Evolutionary conservation across 1,140 invertebrate genomes (phyloP).

Genomic region (Aradophagus sp.): DNA sequence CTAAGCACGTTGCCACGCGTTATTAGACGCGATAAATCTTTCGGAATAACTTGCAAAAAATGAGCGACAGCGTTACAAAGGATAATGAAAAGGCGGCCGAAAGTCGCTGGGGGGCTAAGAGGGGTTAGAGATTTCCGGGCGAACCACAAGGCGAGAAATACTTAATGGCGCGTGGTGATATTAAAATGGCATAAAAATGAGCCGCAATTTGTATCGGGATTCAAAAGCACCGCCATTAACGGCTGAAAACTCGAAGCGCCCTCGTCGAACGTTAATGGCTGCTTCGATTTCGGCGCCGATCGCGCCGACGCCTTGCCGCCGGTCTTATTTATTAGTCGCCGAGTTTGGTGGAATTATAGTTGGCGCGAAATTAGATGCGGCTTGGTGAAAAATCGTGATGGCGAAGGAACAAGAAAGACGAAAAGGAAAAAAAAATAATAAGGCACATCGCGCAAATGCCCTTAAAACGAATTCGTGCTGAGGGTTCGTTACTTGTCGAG

Average conservation of each 20-base stretch:
- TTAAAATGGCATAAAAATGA: slow-evolving; percentile 76
- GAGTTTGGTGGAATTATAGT: slow-evolving; percentile 49
- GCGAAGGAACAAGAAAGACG: slow-evolving; percentile 49
- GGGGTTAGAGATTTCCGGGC: slow-evolving; percentile 44
- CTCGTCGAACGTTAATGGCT: slow-evolving; percentile 22
- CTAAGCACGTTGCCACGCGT: slow-evolving; percentile 26
- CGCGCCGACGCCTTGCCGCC: too few relatives aligned
- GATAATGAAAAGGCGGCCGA: slow-evolving; percentile 43
- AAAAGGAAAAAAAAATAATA: slow-evolving; percentile 60
- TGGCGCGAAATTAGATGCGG: slow-evolving; percentile 57
- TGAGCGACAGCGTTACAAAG: slow-evolving; percentile 33
- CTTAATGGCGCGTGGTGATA: slow-evolving; percentile 74
- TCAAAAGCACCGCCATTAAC: slow-evolving; percentile 65
- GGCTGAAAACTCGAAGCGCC: slow-evolving; percentile 15
- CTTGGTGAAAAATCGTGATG: slow-evolving; percentile 60
- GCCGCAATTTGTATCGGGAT: slow-evolving; percentile 74
- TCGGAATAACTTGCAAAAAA: slow-evolving; percentile 43
- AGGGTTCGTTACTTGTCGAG: slow-evolving; percentile 66
- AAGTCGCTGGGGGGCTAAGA: slow-evolving; percentile 44
- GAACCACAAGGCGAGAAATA: slow-evolving; percentile 65
- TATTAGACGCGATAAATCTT: slow-evolving; percentile 37
- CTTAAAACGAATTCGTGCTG: slow-evolving; percentile 64
- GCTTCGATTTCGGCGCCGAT: not conserved
- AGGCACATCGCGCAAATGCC: slow-evolving; percentile 62
- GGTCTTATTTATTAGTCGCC: slow-evolving; percentile 55